Evolutionary conservation across 2,888 invertebrate genomes (phyloP).

Genomic region (Brachylomia viminalis): DNA sequence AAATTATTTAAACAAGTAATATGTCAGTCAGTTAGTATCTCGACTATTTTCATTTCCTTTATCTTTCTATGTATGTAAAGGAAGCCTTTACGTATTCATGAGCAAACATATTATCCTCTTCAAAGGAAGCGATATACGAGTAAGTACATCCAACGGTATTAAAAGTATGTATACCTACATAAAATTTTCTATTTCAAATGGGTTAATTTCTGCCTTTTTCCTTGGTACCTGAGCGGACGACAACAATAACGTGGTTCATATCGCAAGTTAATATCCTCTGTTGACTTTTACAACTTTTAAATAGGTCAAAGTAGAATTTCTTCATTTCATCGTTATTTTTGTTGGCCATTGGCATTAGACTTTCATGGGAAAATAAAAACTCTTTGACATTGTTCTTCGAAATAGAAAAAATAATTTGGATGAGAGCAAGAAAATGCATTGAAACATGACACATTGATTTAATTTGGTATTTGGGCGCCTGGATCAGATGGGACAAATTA

Average conservation of each 20-base stretch:
- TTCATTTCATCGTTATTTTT: conserved; percentile 20
- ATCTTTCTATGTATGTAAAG: too few relatives aligned
- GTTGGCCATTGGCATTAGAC: background rate
- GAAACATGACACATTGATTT: background rate
- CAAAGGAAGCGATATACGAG: background rate
- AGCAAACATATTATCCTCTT: background rate
- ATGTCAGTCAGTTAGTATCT: too few relatives aligned
- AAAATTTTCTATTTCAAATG: background rate
- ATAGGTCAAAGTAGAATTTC: background rate
- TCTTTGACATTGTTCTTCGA: background rate
- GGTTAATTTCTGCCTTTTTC: background rate
- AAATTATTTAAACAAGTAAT: too few relatives aligned
- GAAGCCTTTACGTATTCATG: background rate
- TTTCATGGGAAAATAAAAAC: background rate
- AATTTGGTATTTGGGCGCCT: background rate
- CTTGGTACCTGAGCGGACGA: background rate
- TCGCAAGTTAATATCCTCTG: conserved; percentile 12
- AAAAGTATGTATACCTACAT: background rate
- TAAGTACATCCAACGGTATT: background rate
- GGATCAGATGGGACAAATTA: background rate
- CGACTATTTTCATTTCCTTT: background rate
- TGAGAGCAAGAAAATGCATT: background rate
- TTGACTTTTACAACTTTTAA: conserved; percentile 6
- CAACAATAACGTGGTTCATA: conserved; percentile 28
- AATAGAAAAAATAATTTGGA: background rate